Conservation (phyloP, 2,797 vertebrate species). For the Miopithecus talapoin region DNA sequence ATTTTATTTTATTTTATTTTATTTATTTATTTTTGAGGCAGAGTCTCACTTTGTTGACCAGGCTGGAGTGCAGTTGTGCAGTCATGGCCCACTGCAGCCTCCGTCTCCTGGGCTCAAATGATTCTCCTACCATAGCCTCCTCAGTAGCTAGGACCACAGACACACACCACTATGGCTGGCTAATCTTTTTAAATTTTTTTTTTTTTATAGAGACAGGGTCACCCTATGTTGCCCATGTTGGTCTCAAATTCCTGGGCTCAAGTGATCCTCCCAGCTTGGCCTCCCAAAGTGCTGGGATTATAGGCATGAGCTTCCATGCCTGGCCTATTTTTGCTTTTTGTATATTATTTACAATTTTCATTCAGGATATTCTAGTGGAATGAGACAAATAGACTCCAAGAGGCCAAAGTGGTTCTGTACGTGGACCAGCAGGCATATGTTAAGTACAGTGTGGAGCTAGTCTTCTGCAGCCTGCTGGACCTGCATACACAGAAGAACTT, state of each 20-base stretch:
- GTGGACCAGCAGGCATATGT: not conserved
- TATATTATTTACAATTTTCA: constrained; percentile 33
- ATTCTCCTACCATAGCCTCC: not conserved
- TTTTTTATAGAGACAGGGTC: not conserved
- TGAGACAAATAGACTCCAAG: not conserved
- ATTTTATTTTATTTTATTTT: not conserved
- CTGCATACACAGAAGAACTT: not conserved
- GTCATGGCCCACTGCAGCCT: not conserved
- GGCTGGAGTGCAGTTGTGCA: not conserved
- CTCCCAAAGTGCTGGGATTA: not conserved
- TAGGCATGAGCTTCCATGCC: not conserved
- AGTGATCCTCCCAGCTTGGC: not conserved
- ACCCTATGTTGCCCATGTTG: not conserved
- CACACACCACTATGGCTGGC: not conserved
- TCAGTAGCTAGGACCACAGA: not conserved
- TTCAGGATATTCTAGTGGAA: constrained; percentile 2
- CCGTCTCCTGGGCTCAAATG: not conserved
- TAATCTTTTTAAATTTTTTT: not conserved
- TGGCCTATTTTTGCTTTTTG: not conserved
- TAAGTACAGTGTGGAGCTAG: not conserved
- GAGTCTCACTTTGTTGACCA: not conserved
- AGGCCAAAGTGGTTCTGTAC: not conserved
- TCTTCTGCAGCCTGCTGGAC: not conserved
- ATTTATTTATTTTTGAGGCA: not conserved
- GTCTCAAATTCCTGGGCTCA: not conserved